phyloP scores from a whole-genome alignment of 2,113 vertebrate species.

The Vidua macroura region DNA sequence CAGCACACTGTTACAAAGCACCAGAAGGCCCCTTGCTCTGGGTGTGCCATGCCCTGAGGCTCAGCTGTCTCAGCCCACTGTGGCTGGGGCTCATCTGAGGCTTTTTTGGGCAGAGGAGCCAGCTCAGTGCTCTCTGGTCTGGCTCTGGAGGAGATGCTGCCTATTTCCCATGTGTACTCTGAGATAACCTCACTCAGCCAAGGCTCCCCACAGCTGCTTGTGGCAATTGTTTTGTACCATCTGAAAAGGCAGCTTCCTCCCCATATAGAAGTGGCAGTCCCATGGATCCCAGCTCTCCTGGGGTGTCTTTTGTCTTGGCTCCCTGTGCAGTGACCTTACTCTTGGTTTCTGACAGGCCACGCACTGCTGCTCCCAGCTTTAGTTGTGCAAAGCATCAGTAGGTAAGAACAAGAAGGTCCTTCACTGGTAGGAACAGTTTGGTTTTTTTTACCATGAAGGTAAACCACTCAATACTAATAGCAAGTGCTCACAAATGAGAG shows the following conservation, averaged over 20 bases:
- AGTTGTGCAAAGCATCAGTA: neutral
- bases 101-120: constrained; percentile 19
- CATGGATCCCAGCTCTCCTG: neutral
- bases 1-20: neutral
- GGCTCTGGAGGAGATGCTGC: neutral
- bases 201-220: neutral
- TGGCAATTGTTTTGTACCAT: constrained; percentile 8
- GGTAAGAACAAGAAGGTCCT: neutral
- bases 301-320: constrained; percentile 1
- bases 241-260: neutral
- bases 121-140: constrained; percentile 28
- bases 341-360: neutral
- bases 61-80: neutral
- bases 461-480: neutral
- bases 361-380: neutral
- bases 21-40: neutral
- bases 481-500: neutral
- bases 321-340: neutral
- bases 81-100: neutral
- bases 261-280: neutral
- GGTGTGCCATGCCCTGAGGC: neutral
- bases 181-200: constrained; percentile 39
- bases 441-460: neutral
- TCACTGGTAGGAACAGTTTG: neutral
- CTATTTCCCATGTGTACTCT: constrained; percentile 3